Evolutionary conservation across 1,140 invertebrate species (phyloP).

Genomic region (Kradibia gibbosae): DNA sequence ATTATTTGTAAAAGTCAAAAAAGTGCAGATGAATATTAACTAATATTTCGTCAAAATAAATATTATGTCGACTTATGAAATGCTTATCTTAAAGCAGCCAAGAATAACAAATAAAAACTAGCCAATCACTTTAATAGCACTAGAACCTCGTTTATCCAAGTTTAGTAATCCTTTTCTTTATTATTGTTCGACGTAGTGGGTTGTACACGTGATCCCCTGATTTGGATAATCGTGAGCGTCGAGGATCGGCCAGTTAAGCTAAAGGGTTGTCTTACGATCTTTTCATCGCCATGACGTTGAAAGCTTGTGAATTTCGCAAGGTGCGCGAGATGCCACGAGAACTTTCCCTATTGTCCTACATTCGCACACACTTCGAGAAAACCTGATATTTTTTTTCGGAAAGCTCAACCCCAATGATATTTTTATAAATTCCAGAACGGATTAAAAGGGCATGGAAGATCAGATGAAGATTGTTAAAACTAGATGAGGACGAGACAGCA

Average conservation of each 20-base stretch:
- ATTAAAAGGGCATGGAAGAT: not conserved
- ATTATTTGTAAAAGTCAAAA: no score
- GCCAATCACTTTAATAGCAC: not conserved
- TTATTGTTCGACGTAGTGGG: not conserved
- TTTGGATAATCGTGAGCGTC: constrained; percentile 23
- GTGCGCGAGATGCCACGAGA: not conserved
- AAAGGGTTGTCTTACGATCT: constrained; percentile 16
- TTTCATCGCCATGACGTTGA: not conserved
- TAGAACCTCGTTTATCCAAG: not conserved
- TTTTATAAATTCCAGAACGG: constrained; percentile 12
- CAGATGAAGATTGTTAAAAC: no score
- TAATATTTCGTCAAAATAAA: no score
- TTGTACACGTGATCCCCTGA: not conserved
- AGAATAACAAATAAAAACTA: not conserved
- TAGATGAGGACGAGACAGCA: no score
- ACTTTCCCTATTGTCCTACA: constrained; percentile 20
- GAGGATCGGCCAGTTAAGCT: constrained; percentile 13
- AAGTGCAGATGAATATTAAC: no score
- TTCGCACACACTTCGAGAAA: not conserved
- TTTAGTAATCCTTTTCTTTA: not conserved
- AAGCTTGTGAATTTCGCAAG: constrained; percentile 32
- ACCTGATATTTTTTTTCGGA: not conserved
- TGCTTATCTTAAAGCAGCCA: no score
- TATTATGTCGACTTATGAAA: no score
- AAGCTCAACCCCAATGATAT: no score